phyloP scores from a whole-genome alignment of 2,888 invertebrate species.

The Tachystola acroxantha region DNA sequence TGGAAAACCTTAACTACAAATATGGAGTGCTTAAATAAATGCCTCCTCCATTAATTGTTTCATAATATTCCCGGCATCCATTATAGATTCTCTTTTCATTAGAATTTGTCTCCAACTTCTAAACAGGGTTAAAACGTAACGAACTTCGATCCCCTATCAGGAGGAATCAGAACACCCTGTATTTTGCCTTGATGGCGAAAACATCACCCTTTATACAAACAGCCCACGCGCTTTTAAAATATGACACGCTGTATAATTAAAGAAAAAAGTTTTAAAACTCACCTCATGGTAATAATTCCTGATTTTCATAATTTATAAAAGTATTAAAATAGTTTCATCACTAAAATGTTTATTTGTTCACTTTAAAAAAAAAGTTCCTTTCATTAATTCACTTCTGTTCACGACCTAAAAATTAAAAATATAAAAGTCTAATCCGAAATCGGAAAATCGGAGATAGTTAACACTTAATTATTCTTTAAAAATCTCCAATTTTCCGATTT shows the following conservation, averaged over 20 bases:
- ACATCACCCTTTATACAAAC: too few relatives aligned
- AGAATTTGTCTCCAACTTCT: conserved; percentile 32
- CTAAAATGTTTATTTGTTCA: conserved; percentile 41
- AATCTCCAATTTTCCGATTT: conserved; percentile 10
- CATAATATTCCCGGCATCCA: conserved; percentile 24
- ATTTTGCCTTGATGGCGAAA: not conserved
- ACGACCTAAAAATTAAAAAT: conserved; percentile 9
- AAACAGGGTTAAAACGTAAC: conserved; percentile 32
- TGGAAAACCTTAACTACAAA: too few relatives aligned
- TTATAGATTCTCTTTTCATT: conserved; percentile 62
- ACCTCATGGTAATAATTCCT: conserved; percentile 67
- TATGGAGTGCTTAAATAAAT: too few relatives aligned
- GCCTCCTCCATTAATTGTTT: conserved; percentile 25
- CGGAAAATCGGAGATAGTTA: conserved; percentile 8
- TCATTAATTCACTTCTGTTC: conserved; percentile 8
- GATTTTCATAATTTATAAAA: conserved; percentile 66
- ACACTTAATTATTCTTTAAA: not conserved
- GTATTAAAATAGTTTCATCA: conserved; percentile 32
- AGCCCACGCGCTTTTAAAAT: not conserved
- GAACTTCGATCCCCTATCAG: conserved; percentile 12
- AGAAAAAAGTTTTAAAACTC: conserved; percentile 15
- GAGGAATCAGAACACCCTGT: conserved; percentile 3
- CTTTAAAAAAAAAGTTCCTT: conserved; percentile 17
- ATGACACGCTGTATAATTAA: not conserved
- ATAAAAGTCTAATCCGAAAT: too few relatives aligned